phyloP scores from a whole-genome alignment of 2,113 vertebrate genomes.

The Leuciscus idus region DNA sequence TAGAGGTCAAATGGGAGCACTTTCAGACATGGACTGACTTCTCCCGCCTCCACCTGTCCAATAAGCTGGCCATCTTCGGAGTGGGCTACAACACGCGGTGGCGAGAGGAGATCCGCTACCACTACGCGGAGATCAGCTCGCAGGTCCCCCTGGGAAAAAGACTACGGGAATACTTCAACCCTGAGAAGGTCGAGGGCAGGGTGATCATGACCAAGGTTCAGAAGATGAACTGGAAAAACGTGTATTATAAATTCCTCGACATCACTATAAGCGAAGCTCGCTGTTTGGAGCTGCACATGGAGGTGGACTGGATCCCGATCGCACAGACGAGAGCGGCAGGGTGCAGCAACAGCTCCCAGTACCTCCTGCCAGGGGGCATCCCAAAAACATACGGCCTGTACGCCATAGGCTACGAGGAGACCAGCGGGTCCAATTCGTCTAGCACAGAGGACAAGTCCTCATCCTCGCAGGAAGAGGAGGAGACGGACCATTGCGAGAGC shows the following conservation, averaged over 20 bases:
- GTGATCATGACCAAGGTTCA: conserved; percentile 95
- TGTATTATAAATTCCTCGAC: conserved; percentile 97
- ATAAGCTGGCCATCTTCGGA: conserved; percentile 97
- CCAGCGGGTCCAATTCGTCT: conserved; percentile 61
- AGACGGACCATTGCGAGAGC: conserved; percentile 74
- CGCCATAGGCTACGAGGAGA: conserved; percentile 88
- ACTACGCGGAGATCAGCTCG: conserved; percentile 97
- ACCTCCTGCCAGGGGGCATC: conserved; percentile 92
- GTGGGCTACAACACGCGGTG: conserved; percentile 97
- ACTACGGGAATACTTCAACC: conserved; percentile 96
- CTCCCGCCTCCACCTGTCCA: conserved; percentile 93
- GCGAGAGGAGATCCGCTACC: conserved; percentile 95
- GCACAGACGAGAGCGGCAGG: conserved; percentile 84
- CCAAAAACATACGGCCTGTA: conserved; percentile 93
- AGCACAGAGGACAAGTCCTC: conserved; percentile 69
- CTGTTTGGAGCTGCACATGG: conserved; percentile 96
- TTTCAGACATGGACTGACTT: conserved; percentile 99
- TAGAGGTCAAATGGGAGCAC: conserved; percentile 95
- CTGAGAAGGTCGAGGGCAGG: conserved; percentile 92
- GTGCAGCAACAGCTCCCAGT: conserved; percentile 85
- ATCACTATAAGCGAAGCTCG: conserved; percentile 96
- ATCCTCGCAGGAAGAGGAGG: conserved; percentile 55
- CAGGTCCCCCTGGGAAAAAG: conserved; percentile 95
- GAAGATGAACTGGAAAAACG: conserved; percentile 99
- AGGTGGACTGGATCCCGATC: conserved; percentile 94